A percentile compares a stretch with the other conserved stretches of the same genome.
Evolutionary conservation across 2,797 vertebrate species (phyloP).

Genomic region (Silurus lanzhouensis): DNA sequence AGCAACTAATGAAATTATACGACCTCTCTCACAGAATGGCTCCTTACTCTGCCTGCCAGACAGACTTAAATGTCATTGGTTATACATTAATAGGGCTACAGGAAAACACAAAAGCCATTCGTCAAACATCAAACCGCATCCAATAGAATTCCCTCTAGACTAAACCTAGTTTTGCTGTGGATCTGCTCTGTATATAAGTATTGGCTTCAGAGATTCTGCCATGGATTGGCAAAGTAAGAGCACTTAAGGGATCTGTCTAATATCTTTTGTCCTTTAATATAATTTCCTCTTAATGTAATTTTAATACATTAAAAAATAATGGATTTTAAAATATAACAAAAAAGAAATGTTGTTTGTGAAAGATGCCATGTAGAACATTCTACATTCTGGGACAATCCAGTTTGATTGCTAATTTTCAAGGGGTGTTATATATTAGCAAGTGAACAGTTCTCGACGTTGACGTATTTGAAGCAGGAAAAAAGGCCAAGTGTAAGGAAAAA

Average conservation of each 20-base stretch:
- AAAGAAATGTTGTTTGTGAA: too few relatives aligned
- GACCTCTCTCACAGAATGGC: too few relatives aligned
- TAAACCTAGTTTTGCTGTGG: constrained; percentile 8
- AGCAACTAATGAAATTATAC: constrained; percentile 4
- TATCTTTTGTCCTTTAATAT: constrained; percentile 48
- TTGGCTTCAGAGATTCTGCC: background rate
- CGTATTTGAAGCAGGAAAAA: too few relatives aligned
- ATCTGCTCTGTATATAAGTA: background rate
- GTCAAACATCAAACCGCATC: constrained; percentile 6
- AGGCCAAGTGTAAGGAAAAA: too few relatives aligned
- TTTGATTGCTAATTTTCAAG: too few relatives aligned
- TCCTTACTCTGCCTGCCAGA: background rate
- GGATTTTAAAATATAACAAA: too few relatives aligned
- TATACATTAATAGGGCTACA: background rate
- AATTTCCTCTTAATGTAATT: too few relatives aligned
- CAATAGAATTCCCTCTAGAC: background rate
- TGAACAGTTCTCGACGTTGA: too few relatives aligned
- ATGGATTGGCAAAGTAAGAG: constrained; percentile 21
- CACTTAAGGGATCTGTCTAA: constrained; percentile 60
- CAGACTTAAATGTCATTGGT: background rate
- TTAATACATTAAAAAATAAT: too few relatives aligned
- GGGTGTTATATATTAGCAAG: too few relatives aligned
- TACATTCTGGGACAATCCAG: too few relatives aligned
- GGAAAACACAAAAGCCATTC: background rate
- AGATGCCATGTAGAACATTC: too few relatives aligned